A percentile compares a stretch with the other conserved stretches of the same genome.
These are phyloP conservation scores for Lamellibrachia satsuma DNA, from an alignment of 2,888 invertebrate genomes.

Conservation along the genomic window DNA sequence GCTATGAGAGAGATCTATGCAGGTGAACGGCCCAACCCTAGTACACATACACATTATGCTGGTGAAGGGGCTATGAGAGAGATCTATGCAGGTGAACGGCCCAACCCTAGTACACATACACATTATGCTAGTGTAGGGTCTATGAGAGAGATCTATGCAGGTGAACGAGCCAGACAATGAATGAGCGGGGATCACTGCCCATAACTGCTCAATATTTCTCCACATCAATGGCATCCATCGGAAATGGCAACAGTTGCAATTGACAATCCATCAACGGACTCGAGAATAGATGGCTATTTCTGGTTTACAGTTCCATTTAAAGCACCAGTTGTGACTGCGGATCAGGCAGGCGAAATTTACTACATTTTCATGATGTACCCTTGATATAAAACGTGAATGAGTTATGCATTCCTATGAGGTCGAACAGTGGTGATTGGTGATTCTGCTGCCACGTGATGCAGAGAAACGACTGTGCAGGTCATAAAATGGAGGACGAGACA, in stretches of 20 bases:
- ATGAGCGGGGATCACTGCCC: background rate
- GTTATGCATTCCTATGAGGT: slow-evolving; percentile 5
- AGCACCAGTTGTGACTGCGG: background rate
- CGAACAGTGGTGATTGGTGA: background rate
- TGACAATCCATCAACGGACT: slow-evolving; percentile 5
- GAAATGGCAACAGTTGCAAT: slow-evolving; percentile 3
- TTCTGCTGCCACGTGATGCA: background rate
- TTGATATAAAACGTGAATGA: background rate
- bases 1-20: too few species aligned
- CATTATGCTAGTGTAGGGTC: background rate
- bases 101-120: too few species aligned
- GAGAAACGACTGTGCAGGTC: background rate
- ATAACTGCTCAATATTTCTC: slow-evolving; percentile 4
- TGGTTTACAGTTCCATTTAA: background rate
- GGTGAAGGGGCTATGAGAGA: too few species aligned
- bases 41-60: too few species aligned
- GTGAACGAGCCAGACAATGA: background rate
- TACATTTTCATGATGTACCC: slow-evolving; percentile 10
- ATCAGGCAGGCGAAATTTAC: background rate
- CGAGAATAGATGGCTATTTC: slow-evolving; percentile 8
- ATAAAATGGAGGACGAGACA: background rate
- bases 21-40: too few species aligned
- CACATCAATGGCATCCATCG: background rate
- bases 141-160: background rate
- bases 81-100: too few species aligned